A percentile compares a stretch with the other conserved stretches of the same genome.
Conservation (phyloP, 2,888 invertebrate genomes). For the Synanthedon vespiformis region DNA sequence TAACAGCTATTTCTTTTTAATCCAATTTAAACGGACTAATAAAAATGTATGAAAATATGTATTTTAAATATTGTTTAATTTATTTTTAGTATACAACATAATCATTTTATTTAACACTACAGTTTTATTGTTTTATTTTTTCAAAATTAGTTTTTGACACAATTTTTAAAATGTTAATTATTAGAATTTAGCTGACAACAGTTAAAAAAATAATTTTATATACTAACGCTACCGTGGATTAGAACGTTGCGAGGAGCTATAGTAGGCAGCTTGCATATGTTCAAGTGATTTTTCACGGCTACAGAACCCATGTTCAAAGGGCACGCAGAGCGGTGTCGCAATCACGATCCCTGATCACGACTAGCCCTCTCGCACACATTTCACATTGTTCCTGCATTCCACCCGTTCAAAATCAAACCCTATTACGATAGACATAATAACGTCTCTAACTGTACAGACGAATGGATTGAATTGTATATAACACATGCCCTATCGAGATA, state of each 20-base stretch:
- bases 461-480: background rate
- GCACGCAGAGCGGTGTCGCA: slow-evolving; percentile 66
- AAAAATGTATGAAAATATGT: too few relatives aligned
- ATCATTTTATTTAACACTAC: too few relatives aligned
- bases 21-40: too few relatives aligned
- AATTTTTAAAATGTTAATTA: too few relatives aligned
- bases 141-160: too few relatives aligned
- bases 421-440: slow-evolving; percentile 9
- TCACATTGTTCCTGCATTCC: slow-evolving; percentile 18
- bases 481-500: background rate
- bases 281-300: slow-evolving; percentile 70
- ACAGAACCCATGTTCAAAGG: slow-evolving; percentile 65
- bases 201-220: slow-evolving; percentile 5
- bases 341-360: slow-evolving; percentile 69
- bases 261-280: slow-evolving; percentile 61
- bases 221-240: slow-evolving; percentile 46
- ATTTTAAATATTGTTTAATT: too few relatives aligned
- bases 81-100: too few relatives aligned
- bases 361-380: slow-evolving; percentile 54
- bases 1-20: too few relatives aligned
- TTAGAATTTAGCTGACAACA: too few relatives aligned
- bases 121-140: too few relatives aligned
- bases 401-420: slow-evolving; percentile 22
- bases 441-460: background rate
- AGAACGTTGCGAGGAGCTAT: slow-evolving; percentile 46